These are phyloP conservation scores for Uromys caudimaculatus DNA, from an alignment of 2,797 vertebrate species.

Conservation along the genomic window DNA sequence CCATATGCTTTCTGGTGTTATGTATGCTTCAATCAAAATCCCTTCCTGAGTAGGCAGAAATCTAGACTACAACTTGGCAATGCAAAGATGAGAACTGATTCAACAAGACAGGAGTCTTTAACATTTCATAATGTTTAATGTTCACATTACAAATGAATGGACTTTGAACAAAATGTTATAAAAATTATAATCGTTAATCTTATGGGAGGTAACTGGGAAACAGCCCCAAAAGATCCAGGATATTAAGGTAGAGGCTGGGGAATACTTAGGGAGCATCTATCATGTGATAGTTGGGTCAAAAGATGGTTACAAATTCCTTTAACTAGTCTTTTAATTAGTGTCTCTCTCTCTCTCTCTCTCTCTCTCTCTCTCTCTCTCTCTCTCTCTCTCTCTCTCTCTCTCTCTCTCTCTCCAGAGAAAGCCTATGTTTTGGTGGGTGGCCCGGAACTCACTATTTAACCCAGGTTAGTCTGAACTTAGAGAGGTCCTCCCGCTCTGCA, in stretches of 20 bases:
- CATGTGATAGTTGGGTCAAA: background rate
- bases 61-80: background rate
- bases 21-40: background rate
- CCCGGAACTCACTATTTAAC: background rate
- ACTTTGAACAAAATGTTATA: background rate
- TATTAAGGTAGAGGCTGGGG: background rate
- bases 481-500: background rate
- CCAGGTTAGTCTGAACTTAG: background rate
- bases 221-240: background rate
- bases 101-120: background rate
- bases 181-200: slow-evolving; percentile 8
- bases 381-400: background rate
- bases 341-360: background rate
- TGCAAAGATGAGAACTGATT: background rate
- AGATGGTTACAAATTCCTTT: slow-evolving; percentile 18
- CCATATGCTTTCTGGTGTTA: background rate
- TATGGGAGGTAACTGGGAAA: slow-evolving; percentile 30
- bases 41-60: slow-evolving; percentile 21
- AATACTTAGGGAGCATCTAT: background rate
- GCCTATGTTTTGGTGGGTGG: background rate
- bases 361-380: too few relatives aligned
- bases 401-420: background rate
- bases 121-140: slow-evolving; percentile 14
- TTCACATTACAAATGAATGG: slow-evolving; percentile 10
- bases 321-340: background rate